Conservation (phyloP, 1,140 invertebrate species). For the Nymphalis io region DNA sequence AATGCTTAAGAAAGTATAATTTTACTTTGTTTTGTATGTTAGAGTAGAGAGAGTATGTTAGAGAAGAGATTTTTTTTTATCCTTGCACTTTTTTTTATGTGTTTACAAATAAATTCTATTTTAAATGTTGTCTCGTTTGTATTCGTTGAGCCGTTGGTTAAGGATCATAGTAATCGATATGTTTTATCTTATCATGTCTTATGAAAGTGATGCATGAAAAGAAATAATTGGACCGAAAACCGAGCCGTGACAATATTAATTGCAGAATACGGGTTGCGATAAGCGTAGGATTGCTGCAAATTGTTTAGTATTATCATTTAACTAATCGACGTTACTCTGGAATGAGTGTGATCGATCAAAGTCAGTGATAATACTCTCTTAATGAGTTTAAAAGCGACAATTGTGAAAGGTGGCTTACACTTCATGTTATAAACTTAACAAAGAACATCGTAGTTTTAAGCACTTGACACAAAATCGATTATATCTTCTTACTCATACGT, state of each 20-base stretch:
- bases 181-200: neutral
- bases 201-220: slow-evolving; percentile 9
- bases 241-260: slow-evolving; percentile 40
- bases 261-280: slow-evolving; percentile 13
- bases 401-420: neutral
- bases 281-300: slow-evolving; percentile 16
- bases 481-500: too few relatives aligned
- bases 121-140: too few relatives aligned
- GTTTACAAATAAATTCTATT: too few relatives aligned
- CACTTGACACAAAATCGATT: too few relatives aligned
- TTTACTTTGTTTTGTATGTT: too few relatives aligned
- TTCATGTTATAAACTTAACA: slow-evolving; percentile 22
- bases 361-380: slow-evolving; percentile 21
- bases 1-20: too few relatives aligned
- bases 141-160: too few relatives aligned
- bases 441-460: neutral
- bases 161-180: too few relatives aligned
- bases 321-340: slow-evolving; percentile 10
- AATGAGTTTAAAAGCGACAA: slow-evolving; percentile 14
- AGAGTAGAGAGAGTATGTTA: too few relatives aligned
- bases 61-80: too few relatives aligned
- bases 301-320: slow-evolving; percentile 13
- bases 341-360: slow-evolving; percentile 21
- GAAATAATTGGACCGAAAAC: slow-evolving; percentile 31
- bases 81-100: too few relatives aligned